Evolutionary conservation across 30 jellyfish, hydroid and myxozoan species (phyloP), one percentile per base, ranked within the genome.

Genomic region (Catostylus mosaicus): DNA sequence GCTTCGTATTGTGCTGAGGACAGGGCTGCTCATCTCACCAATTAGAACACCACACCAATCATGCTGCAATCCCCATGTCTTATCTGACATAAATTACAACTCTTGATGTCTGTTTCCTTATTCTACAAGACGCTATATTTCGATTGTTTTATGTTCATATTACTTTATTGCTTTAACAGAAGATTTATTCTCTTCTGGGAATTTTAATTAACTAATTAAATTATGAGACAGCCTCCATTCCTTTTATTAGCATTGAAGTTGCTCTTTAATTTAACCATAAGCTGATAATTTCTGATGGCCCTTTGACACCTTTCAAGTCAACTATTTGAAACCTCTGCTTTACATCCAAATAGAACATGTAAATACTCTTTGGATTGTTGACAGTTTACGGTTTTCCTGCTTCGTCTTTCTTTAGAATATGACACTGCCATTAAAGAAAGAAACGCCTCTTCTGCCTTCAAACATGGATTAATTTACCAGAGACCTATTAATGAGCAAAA

Each of bases 371-470:
- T 10, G 19, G 24, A 6, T 16, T 10, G 24, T 50, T 50, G 24
- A 10, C 63, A 50, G 14, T 2, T 50, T 50, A 10, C 24, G 19
- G 63, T 50, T 27, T 50, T 50, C 20, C 24, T 8, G 63, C 20
- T 27, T 50, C 19, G 14, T 3, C 24, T 8, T 50, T 16, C 2
- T 50, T 2, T 16, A 5, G 19, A 2, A 9, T 16, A 3, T 50
- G 63, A 50, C 63, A 50, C 2, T 50, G 19, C 4, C 19, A 10
- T 50, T 50, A 27, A 50, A 9, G 14, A n/a, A 52, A 11, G 77
- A 65, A 65, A 65, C 77, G 77, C 77, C 77, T 65, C 33, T 20
- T 34, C 36, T 37, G 10, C 16, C 65, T 68, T 23, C 12, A 23
- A 38, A 68, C 19, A 7, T 59, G n/a, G 38, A 59, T 59, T 59